These are phyloP conservation scores for Melikaiella ostensackeni DNA, from an alignment of 2,888 invertebrate genomes.

Conservation along the genomic window DNA sequence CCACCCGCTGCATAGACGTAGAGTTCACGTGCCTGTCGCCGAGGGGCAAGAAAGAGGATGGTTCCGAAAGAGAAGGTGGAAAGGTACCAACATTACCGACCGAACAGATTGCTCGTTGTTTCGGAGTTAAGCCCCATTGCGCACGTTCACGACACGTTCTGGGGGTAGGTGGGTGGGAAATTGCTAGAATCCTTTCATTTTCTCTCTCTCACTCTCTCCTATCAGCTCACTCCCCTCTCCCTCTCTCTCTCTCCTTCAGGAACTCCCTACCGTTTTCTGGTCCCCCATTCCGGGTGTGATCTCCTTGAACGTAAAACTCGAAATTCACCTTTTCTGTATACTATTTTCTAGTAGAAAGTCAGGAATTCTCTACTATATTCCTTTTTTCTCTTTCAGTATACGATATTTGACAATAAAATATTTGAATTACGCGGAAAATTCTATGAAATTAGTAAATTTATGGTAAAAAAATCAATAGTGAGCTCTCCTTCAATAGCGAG, in stretches of 20 bases:
- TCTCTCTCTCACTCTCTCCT: slow-evolving; percentile 10
- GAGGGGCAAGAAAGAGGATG: slow-evolving; percentile 2
- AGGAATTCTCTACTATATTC: too few species aligned
- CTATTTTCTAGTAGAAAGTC: too few species aligned
- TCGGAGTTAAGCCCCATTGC: slow-evolving; percentile 66
- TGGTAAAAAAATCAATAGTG: too few species aligned
- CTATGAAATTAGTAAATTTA: too few species aligned
- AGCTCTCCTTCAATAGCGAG: too few species aligned
- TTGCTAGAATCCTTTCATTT: slow-evolving; percentile 47
- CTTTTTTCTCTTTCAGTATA: too few species aligned
- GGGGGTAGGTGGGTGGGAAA: slow-evolving; percentile 52
- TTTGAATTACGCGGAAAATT: too few species aligned
- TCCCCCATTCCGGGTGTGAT: slow-evolving; percentile 40
- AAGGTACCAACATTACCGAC: slow-evolving; percentile 52
- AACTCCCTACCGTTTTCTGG: slow-evolving; percentile 47
- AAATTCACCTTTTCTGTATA: slow-evolving; percentile 16
- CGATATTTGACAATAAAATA: too few species aligned
- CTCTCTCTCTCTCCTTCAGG: slow-evolving; percentile 26
- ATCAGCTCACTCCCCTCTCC: too few species aligned
- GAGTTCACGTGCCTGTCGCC: slow-evolving; percentile 9
- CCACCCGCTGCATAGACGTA: slow-evolving; percentile 7
- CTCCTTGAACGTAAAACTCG: slow-evolving; percentile 3
- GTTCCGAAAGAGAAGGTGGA: slow-evolving; percentile 34
- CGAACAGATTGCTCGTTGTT: slow-evolving; percentile 70
- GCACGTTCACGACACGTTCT: slow-evolving; percentile 62